These are phyloP conservation scores for Leptinotarsa texana DNA, from an alignment of 1,140 invertebrate genomes.

Conservation along the genomic window DNA sequence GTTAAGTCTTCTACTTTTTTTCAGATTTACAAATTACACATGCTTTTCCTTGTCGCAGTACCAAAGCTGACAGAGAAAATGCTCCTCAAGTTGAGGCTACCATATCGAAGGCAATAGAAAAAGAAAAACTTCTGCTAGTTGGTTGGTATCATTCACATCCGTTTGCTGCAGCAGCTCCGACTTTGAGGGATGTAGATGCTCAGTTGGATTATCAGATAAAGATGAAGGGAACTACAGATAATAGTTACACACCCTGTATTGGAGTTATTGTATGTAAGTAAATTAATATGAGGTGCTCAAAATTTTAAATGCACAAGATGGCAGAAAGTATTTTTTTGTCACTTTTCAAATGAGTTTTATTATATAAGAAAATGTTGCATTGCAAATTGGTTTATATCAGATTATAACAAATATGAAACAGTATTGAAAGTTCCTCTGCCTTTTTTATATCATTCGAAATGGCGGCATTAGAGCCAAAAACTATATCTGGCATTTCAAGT, in stretches of 20 bases:
- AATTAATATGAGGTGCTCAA: background rate
- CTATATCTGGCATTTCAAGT: too few species aligned
- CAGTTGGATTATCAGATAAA: constrained; percentile 94
- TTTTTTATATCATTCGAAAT: too few species aligned
- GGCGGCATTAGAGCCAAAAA: too few species aligned
- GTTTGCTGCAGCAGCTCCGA: constrained; percentile 82
- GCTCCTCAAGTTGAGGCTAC: constrained; percentile 75
- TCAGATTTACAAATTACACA: constrained; percentile 83
- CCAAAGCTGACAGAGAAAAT: constrained; percentile 75
- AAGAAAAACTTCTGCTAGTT: constrained; percentile 77
- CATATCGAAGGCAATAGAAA: constrained; percentile 82
- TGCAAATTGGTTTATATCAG: too few species aligned
- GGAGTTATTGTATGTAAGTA: constrained; percentile 88
- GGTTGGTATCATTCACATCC: constrained; percentile 99
- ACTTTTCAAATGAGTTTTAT: background rate
- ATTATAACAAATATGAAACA: too few species aligned
- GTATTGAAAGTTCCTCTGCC: too few species aligned
- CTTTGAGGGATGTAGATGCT: constrained; percentile 85
- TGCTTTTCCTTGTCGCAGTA: constrained; percentile 86
- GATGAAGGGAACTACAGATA: constrained; percentile 88
- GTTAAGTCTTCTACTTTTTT: constrained; percentile 44
- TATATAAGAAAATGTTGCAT: too few species aligned
- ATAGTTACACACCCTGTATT: constrained; percentile 89
- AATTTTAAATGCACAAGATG: background rate
- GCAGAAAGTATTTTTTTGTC: background rate